Percentiles rank a stretch among this genome's conserved stretches.
These are phyloP conservation scores for Drosophila truncata DNA, from an alignment of 1,140 invertebrate genomes.

Conservation along the genomic window DNA sequence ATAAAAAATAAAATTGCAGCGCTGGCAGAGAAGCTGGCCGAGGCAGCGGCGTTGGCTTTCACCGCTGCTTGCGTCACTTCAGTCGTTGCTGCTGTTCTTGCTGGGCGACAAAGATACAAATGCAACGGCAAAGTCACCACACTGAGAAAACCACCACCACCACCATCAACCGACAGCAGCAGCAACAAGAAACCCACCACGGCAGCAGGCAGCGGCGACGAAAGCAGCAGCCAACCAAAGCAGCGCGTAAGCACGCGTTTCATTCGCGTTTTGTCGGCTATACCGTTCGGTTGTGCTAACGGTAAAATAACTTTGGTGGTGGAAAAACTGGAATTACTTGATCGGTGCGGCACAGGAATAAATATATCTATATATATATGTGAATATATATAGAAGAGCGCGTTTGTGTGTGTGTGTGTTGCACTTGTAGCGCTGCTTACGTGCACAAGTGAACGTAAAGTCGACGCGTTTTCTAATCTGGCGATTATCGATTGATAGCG, in stretches of 20 bases:
- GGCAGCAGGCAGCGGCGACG: constrained; percentile 12
- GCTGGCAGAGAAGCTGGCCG: constrained; percentile 8
- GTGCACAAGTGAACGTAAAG: constrained; percentile 79
- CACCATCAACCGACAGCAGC: neutral
- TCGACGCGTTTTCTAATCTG: constrained; percentile 77
- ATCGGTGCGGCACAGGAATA: constrained; percentile 43
- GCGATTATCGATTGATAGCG: constrained; percentile 79
- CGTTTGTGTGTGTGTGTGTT: constrained; percentile 42
- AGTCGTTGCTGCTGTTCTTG: constrained; percentile 28
- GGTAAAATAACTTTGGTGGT: constrained; percentile 28
- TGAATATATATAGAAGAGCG: neutral
- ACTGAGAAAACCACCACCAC: constrained; percentile 64
- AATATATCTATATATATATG: neutral
- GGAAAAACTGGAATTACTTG: constrained; percentile 74
- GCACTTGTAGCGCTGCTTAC: constrained; percentile 81
- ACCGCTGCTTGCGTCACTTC: constrained; percentile 75
- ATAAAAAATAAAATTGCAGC: constrained; percentile 21
- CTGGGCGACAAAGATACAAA: constrained; percentile 71
- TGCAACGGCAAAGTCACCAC: constrained; percentile 67
- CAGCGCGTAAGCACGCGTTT: constrained; percentile 45
- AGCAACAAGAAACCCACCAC: constrained; percentile 41
- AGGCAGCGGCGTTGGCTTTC: constrained; percentile 63
- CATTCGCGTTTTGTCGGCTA: constrained; percentile 66
- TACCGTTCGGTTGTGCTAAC: constrained; percentile 57
- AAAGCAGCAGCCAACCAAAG: constrained; percentile 51